Percentiles rank a stretch among this genome's conserved stretches.
Evolutionary conservation across 2,888 invertebrate species (phyloP).

Genomic region (Phrixothrix hirtus): DNA sequence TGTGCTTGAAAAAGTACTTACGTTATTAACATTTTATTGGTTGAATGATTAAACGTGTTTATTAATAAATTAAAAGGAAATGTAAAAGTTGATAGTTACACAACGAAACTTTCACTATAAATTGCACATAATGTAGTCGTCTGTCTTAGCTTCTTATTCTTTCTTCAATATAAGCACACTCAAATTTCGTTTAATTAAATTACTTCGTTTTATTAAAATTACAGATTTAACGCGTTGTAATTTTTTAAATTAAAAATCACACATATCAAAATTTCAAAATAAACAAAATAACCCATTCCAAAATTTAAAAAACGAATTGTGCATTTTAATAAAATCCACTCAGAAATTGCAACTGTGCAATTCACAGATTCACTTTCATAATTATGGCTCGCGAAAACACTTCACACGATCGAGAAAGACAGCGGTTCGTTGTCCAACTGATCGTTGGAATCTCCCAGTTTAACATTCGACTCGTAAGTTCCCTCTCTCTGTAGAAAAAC

Average conservation of each 20-base stretch:
- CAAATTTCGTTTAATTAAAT: too few relatives aligned
- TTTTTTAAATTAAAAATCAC: too few relatives aligned
- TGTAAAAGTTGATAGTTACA: constrained; percentile 33
- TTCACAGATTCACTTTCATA: constrained; percentile 19
- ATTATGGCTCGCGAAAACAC: not conserved
- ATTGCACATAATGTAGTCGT: constrained; percentile 24
- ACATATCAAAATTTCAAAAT: too few relatives aligned
- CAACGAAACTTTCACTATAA: constrained; percentile 34
- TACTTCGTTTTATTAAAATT: too few relatives aligned
- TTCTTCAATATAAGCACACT: too few relatives aligned
- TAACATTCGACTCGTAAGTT: constrained; percentile 7
- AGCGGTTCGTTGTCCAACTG: constrained; percentile 27
- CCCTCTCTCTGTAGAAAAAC: constrained; percentile 10
- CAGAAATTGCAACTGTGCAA: too few relatives aligned
- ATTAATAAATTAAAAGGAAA: constrained; percentile 33
- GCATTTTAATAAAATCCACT: too few relatives aligned
- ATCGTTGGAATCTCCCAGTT: constrained; percentile 27
- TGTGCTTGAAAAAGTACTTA: too few relatives aligned
- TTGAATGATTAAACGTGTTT: constrained; percentile 11
- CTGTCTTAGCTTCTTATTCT: constrained; percentile 4
- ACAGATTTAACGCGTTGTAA: too few relatives aligned
- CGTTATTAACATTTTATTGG: constrained; percentile 30
- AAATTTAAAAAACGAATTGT: not conserved
- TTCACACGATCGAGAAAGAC: constrained; percentile 10
- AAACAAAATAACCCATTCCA: not conserved